Base-by-base conservation (phyloP, 2,888 invertebrate species). In the Oligia fasciuncula region DNA sequence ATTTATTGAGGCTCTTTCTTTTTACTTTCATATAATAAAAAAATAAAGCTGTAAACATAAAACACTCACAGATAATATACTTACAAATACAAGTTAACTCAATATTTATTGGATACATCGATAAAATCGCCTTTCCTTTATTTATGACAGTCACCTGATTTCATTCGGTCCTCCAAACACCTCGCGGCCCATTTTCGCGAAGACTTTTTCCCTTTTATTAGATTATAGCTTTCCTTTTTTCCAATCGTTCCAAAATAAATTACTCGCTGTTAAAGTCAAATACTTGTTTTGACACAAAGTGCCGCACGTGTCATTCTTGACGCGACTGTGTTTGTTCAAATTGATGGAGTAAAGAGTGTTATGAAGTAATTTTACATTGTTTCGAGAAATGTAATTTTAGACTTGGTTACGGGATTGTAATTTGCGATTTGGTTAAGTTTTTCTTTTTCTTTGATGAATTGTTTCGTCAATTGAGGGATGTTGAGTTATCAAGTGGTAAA, bases 21-120 rank as follows among this genome's bases (percentile, higher is more conserved):
- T 70, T 69, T 68, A 78, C 29, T 62, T 80, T 54, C 40, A 71
- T 68, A 65, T 67, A n/a, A 72, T 49, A 67, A 71, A 86, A 57
- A 19, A 46, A 71, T 71, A 86, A 83, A 83, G 63, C 51, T 54
- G 46, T 68, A 57, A 77, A 79, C 65, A 84, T 86, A 72, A 84
- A 86, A 78, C 74, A 75, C 62, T 75, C 74, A 40, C 57, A 79
- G 79, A 57, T 85, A 77, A 75, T 77, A 76, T 82, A 67, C 46
- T 74, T 73, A 75, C 72, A 75, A 87, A 85, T 76, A 77, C 62
- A 77, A 85, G 74, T 73, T 76, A 85, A 80, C 83, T 82, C 74
- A 85, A 85, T 83, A 88, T 88, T 88, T 88, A 86, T 86, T 86
- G 86, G 83, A 86, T 75, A 88, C 86, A 80, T 86, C 88, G 88